Evolutionary conservation across 1,140 invertebrate genomes (phyloP).

Genomic region (Zaprionus kolodkinae): DNA sequence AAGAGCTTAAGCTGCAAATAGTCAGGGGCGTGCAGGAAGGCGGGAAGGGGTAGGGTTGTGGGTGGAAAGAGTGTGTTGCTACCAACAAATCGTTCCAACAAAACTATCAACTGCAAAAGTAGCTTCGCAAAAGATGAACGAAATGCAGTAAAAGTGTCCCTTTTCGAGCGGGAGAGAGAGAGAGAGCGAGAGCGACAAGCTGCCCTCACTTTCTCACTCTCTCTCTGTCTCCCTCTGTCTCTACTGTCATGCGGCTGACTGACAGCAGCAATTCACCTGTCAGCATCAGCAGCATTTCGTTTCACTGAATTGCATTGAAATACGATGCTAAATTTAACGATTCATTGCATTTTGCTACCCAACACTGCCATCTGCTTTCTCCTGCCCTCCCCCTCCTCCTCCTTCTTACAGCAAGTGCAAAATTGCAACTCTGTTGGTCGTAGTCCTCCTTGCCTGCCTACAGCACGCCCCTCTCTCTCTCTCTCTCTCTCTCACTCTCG

Average conservation of each 20-base stretch:
- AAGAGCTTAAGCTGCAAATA: slow-evolving; percentile 23
- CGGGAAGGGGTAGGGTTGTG: slow-evolving; percentile 19
- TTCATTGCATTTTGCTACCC: slow-evolving; percentile 75
- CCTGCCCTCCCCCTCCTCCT: not conserved
- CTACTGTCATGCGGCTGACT: slow-evolving; percentile 53
- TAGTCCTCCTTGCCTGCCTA: slow-evolving; percentile 1
- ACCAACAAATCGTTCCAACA: slow-evolving; percentile 51
- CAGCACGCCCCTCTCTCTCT: not conserved
- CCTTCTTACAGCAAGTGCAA: slow-evolving; percentile 9
- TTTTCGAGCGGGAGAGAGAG: slow-evolving; percentile 5
- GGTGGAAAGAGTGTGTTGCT: too few relatives aligned
- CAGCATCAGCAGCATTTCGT: slow-evolving; percentile 69
- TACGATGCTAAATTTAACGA: slow-evolving; percentile 82
- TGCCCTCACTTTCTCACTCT: not conserved
- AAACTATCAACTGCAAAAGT: slow-evolving; percentile 47
- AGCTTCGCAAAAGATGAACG: slow-evolving; percentile 44
- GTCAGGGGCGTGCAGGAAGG: not conserved
- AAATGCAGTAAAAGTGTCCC: slow-evolving; percentile 43
- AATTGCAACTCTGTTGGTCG: slow-evolving; percentile 74
- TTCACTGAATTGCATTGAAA: slow-evolving; percentile 80
- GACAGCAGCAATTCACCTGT: slow-evolving; percentile 81
- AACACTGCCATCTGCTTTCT: slow-evolving; percentile 23
- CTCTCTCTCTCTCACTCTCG: slow-evolving; percentile 2
- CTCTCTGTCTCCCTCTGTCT: not conserved
- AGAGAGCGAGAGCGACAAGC: too few relatives aligned